phyloP scores from a whole-genome alignment of 2,113 vertebrate species.

The Cisticola juncidis region DNA sequence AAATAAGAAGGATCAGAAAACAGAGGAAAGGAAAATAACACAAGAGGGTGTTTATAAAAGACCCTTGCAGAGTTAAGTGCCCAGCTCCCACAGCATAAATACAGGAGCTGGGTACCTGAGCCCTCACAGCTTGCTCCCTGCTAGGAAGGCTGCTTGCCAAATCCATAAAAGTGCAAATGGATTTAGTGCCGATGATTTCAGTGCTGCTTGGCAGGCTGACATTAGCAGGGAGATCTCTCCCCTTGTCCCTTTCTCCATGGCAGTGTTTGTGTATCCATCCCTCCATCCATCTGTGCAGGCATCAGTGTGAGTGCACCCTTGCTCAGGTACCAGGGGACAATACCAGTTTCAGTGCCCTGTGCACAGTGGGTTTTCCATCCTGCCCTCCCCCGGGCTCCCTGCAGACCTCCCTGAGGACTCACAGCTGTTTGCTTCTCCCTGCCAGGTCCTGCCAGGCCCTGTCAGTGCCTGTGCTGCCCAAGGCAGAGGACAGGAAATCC shows the following conservation, averaged over 20 bases:
- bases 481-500: not conserved
- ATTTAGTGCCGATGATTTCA: constrained; percentile 6
- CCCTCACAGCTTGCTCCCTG: not conserved
- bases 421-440: constrained; percentile 55
- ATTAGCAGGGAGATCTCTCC: not conserved
- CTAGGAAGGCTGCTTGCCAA: constrained; percentile 6
- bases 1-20: not conserved
- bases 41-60: not conserved
- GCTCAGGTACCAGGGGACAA: not conserved
- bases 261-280: not conserved
- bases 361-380: not conserved
- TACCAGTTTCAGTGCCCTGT: not conserved
- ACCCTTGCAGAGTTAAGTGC: constrained; percentile 30
- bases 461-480: not conserved
- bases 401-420: not conserved
- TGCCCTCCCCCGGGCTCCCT: not conserved
- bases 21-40: not conserved
- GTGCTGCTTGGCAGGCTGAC: not conserved
- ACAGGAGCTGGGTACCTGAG: not conserved
- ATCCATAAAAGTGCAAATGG: constrained; percentile 41
- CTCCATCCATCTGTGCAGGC: not conserved
- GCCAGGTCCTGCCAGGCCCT: constrained; percentile 15
- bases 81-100: not conserved
- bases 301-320: not conserved
- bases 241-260: not conserved